Evolutionary conservation across 2,888 invertebrate species (phyloP).

Genomic region (Linnaemya tessellans): DNA sequence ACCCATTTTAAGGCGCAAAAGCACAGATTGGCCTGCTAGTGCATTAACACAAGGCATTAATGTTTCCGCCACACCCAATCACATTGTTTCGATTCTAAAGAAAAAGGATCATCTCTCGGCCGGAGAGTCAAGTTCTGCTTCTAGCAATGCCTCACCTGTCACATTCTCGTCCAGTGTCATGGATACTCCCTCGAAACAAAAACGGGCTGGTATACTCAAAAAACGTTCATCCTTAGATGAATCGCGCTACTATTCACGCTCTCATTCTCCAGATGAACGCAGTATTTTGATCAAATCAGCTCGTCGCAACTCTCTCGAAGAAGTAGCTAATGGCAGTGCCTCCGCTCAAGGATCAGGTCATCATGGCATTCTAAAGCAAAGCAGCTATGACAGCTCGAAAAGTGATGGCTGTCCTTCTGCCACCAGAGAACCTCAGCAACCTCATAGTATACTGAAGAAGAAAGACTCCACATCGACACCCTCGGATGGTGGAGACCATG

Average conservation of each 20-base stretch:
- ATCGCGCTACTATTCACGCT: slow-evolving; percentile 83
- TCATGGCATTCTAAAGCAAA: slow-evolving; percentile 91
- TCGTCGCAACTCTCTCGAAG: slow-evolving; percentile 83
- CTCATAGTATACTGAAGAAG: slow-evolving; percentile 90
- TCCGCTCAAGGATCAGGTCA: slow-evolving; percentile 70
- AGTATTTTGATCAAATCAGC: slow-evolving; percentile 82
- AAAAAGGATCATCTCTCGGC: slow-evolving; percentile 84
- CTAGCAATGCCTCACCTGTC: slow-evolving; percentile 87
- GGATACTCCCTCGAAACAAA: slow-evolving; percentile 85
- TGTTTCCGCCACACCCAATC: slow-evolving; percentile 73
- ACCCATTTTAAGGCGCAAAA: slow-evolving; percentile 80
- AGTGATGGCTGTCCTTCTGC: slow-evolving; percentile 86
- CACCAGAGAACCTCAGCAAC: slow-evolving; percentile 87
- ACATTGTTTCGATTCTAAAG: slow-evolving; percentile 87
- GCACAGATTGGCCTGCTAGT: slow-evolving; percentile 83
- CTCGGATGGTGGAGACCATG: slow-evolving; percentile 80
- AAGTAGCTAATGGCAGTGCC: slow-evolving; percentile 73
- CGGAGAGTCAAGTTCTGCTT: slow-evolving; percentile 83
- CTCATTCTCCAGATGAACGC: slow-evolving; percentile 83
- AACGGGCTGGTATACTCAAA: slow-evolving; percentile 91
- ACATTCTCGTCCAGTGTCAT: slow-evolving; percentile 91
- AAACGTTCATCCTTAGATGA: slow-evolving; percentile 93
- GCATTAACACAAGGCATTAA: slow-evolving; percentile 11
- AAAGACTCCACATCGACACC: slow-evolving; percentile 83
- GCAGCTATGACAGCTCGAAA: slow-evolving; percentile 87